Evolutionary conservation across 2,113 vertebrate species (phyloP), one percentile per base, ranked within the genome.

Genomic region (Phrynosoma blainvillii): DNA sequence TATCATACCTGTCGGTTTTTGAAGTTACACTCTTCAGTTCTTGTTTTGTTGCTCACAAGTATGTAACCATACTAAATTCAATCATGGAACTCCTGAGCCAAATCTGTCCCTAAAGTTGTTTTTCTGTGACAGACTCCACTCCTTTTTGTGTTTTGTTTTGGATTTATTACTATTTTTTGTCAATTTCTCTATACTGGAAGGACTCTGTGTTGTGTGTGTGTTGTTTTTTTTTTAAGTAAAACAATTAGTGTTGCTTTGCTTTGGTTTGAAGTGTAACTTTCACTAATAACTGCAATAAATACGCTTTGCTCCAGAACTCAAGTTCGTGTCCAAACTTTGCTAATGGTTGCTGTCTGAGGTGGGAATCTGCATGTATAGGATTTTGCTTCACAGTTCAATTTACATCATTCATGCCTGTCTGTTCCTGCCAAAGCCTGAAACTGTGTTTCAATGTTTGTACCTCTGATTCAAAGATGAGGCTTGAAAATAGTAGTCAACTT

Each of bases 281-380:
- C 97, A 97, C 97, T 97, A 97, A 97, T 97, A 97, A 96, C 97
- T 97, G 97, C 98, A 98, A 98, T 98, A 97, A 97, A 97, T 97
- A 96, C 96, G 91, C 92, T 90, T 92, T 92, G 93, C 94, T 93
- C 88, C 87, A 93, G 70, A 87, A 86, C 82, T 79, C 40, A 68
- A 20, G 56, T 13, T 42, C 65, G 59, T 68, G 70, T 75, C 42
- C 12, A n/a, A 32, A 66, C 7, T 71, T 68, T 86, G 75, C 3
- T 68, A 52, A 52, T 74, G 16, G 52, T 25, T 5, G 54, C 0
- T 23, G 42, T 84, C 47, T 56, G 47, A 25, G 59, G 16, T 27
- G 56, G 74, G 59, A 32, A 74, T 32, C 4, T 74, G 9, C 47
- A 54, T n/a, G 68, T n/a, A 18, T 54, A 5, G 2, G 30, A 32